Percentiles rank a stretch among this genome's conserved stretches.
Conservation (phyloP, 2,797 vertebrate species). For the Nothura maculosa region DNA sequence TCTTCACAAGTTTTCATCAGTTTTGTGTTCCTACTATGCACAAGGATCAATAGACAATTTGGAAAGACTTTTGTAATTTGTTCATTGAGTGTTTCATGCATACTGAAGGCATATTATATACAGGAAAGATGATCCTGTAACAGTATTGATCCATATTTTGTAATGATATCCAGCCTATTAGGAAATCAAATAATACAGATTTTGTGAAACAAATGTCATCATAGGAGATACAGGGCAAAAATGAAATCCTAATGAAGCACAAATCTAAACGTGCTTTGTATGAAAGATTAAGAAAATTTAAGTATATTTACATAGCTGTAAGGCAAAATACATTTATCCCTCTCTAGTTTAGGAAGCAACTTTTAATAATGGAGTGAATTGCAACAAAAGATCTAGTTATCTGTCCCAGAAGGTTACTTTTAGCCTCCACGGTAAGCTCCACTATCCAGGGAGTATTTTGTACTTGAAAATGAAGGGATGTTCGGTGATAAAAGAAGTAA, state of each 20-base stretch:
- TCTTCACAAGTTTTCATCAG: constrained; percentile 7
- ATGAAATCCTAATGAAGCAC: constrained; percentile 45
- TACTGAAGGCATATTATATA: constrained; percentile 41
- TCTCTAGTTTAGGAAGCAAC: neutral
- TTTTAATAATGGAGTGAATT: constrained; percentile 15
- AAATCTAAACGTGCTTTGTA: constrained; percentile 41
- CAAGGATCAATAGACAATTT: constrained; percentile 74
- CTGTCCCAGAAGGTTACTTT: neutral
- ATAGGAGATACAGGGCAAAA: constrained; percentile 17
- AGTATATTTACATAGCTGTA: constrained; percentile 29
- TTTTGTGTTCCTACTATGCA: neutral
- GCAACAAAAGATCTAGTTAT: constrained; percentile 57
- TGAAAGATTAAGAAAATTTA: constrained; percentile 28
- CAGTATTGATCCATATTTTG: constrained; percentile 64
- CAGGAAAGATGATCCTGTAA: constrained; percentile 26
- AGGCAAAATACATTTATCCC: constrained; percentile 24
- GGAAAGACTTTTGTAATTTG: constrained; percentile 70
- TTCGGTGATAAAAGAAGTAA: constrained; percentile 36
- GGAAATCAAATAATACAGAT: constrained; percentile 57
- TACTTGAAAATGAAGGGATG: constrained; percentile 34
- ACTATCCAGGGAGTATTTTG: constrained; percentile 20
- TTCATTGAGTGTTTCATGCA: constrained; percentile 60
- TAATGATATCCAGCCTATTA: constrained; percentile 58
- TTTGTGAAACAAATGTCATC: constrained; percentile 34
- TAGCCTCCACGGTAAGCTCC: constrained; percentile 21